Conservation (phyloP, 2,113 vertebrate species). For the Xenopus borealis region DNA sequence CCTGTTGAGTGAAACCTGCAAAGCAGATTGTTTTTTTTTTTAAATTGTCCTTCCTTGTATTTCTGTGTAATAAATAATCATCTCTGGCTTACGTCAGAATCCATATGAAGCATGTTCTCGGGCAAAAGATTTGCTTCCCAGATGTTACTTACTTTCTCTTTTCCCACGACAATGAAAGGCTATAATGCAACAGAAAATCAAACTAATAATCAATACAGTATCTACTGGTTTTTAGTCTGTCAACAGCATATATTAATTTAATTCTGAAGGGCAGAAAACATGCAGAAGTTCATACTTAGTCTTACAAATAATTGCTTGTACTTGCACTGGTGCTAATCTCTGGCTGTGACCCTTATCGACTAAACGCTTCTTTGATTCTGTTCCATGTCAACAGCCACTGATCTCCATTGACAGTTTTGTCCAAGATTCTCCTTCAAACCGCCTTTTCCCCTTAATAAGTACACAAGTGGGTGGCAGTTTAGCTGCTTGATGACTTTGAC, state of each 20-base stretch:
- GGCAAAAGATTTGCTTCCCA: conserved; percentile 86
- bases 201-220: conserved; percentile 13
- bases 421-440: no score
- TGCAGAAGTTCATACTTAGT: conserved; percentile 6
- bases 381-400: neutral
- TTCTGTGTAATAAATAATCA: conserved; percentile 84
- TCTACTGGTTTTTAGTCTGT: conserved; percentile 12
- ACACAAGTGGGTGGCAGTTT: no score
- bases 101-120: conserved; percentile 75
- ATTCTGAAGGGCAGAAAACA: neutral
- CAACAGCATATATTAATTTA: conserved; percentile 14
- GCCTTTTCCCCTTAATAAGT: no score
- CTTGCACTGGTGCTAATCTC: neutral
- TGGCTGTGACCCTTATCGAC: neutral
- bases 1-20: conserved; percentile 63
- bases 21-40: conserved; percentile 58
- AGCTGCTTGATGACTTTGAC: no score
- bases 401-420: no score
- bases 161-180: conserved; percentile 91
- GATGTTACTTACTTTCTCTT: conserved; percentile 87
- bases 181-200: conserved; percentile 50
- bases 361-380: conserved; percentile 7
- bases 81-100: conserved; percentile 75
- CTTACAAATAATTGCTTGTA: conserved; percentile 15
- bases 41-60: conserved; percentile 88